Percentiles rank a stretch among this genome's conserved stretches.
Evolutionary conservation across 2,888 invertebrate species (phyloP).

Genomic region (Ichneumoninae sp.): DNA sequence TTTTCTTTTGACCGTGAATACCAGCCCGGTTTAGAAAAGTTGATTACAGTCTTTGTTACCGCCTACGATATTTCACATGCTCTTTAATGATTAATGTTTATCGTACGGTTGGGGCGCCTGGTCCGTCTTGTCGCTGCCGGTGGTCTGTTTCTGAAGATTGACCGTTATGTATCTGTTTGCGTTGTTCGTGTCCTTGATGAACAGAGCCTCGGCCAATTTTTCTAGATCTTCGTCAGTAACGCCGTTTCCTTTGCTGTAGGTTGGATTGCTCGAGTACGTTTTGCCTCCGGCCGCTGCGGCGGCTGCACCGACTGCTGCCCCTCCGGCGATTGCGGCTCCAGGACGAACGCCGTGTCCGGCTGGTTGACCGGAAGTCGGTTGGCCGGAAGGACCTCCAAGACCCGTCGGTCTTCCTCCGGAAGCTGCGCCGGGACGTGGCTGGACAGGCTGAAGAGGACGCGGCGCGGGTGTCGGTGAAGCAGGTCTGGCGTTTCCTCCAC

Average conservation of each 20-base stretch:
- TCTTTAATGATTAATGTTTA: background rate
- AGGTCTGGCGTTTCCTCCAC: constrained; percentile 72
- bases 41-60: no score
- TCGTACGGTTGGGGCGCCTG: constrained; percentile 92
- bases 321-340: constrained; percentile 68
- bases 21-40: no score
- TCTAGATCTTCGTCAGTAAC: constrained; percentile 88
- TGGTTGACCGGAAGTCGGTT: constrained; percentile 53
- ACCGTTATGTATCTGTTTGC: constrained; percentile 89
- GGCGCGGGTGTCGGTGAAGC: constrained; percentile 69
- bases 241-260: constrained; percentile 82
- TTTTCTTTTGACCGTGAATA: no score
- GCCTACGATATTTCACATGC: background rate
- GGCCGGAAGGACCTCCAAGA: constrained; percentile 5
- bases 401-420: constrained; percentile 40
- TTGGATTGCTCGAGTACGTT: constrained; percentile 78
- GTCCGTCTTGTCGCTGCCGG: constrained; percentile 89
- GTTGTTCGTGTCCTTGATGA: constrained; percentile 90
- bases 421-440: constrained; percentile 56
- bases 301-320: constrained; percentile 62
- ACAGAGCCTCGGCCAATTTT: constrained; percentile 89
- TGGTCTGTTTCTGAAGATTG: constrained; percentile 91
- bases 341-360: constrained; percentile 62
- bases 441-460: constrained; percentile 64
- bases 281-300: constrained; percentile 55